Evolutionary conservation across 2,797 vertebrate genomes (phyloP).

Genomic region (Xenops minutus): DNA sequence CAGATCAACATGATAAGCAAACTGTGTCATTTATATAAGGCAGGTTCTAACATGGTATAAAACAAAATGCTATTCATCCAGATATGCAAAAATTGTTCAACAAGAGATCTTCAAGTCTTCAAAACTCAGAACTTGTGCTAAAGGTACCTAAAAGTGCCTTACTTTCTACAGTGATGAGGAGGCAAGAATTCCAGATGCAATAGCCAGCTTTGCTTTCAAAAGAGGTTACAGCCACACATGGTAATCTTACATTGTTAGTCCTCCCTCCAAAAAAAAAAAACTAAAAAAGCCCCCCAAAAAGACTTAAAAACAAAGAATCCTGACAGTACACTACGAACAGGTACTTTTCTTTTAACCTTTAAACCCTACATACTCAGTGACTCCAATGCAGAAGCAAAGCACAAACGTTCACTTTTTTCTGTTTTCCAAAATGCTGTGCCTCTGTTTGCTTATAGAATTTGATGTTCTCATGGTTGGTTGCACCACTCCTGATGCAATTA

Average conservation of each 20-base stretch:
- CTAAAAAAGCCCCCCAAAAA: neutral
- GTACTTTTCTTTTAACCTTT: neutral
- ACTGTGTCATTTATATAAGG: neutral
- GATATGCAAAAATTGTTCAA: neutral
- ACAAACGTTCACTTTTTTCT: neutral
- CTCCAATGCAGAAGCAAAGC: neutral
- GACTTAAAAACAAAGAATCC: neutral
- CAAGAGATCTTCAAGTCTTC: neutral
- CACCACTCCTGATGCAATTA: neutral
- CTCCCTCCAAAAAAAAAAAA: too few species aligned
- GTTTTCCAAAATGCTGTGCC: neutral
- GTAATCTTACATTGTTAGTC: neutral
- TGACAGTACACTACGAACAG: neutral
- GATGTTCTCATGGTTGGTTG: neutral
- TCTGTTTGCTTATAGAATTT: neutral
- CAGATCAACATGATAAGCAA: rapidly evolving
- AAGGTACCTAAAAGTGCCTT: neutral
- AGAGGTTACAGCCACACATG: rapidly evolving
- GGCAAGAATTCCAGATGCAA: neutral
- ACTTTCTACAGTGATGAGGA: neutral
- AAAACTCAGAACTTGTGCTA: neutral
- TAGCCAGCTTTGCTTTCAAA: neutral
- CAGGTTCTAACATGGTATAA: neutral
- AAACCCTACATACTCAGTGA: neutral
- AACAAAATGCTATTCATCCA: neutral